Conservation (phyloP, 2,797 vertebrate species). For the Smutsia temminckii region DNA sequence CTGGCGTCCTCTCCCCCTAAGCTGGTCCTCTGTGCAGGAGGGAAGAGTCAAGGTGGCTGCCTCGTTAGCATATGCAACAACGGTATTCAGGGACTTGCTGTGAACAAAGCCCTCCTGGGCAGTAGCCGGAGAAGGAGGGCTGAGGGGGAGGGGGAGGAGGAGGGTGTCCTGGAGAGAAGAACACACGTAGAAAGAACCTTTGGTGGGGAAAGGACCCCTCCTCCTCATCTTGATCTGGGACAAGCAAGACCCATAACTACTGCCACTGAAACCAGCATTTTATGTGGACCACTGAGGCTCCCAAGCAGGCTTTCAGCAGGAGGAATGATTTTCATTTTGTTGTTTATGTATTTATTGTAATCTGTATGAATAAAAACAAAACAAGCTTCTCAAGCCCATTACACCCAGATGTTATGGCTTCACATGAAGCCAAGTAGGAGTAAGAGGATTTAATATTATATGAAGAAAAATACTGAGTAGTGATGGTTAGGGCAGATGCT, state of each 20-base stretch:
- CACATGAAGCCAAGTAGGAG: neutral
- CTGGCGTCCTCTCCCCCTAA: neutral
- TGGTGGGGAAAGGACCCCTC: neutral
- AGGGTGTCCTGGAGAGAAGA: neutral
- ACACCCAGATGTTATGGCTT: neutral
- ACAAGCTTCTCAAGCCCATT: neutral
- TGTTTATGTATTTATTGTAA: neutral
- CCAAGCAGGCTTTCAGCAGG: neutral
- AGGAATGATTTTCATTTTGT: neutral
- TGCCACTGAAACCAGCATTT: neutral
- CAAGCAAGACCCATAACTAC: neutral
- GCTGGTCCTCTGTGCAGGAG: constrained; percentile 16
- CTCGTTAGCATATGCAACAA: constrained; percentile 73
- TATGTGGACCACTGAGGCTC: neutral
- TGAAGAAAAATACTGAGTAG: neutral
- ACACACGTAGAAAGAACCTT: neutral
- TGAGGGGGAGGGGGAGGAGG: neutral
- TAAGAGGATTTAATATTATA: neutral
- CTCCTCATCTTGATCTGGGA: neutral
- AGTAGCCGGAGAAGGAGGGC: neutral
- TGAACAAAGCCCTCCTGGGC: constrained; percentile 47
- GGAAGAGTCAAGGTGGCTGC: constrained; percentile 39
- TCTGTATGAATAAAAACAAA: neutral
- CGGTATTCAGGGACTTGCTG: constrained; percentile 69
- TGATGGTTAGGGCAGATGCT: neutral